phyloP scores from a whole-genome alignment of 1,140 invertebrate species.

The Pollicipes pollicipes region DNA sequence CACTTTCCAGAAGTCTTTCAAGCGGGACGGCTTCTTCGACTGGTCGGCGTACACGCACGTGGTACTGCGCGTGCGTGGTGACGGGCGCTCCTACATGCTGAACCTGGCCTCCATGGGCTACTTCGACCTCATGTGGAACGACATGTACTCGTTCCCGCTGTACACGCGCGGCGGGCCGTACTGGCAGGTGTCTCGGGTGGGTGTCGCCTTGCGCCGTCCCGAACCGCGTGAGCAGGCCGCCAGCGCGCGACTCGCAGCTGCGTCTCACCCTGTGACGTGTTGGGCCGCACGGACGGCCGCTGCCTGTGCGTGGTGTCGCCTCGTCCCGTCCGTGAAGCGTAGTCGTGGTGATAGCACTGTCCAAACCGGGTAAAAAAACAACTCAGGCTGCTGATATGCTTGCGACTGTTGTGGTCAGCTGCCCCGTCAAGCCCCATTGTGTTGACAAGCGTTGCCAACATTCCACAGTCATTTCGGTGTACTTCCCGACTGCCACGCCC shows the following conservation, averaged over 20 bases:
- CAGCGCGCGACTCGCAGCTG: too few species aligned
- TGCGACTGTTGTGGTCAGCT: too few species aligned
- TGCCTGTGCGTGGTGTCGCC: neutral
- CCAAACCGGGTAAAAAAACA: too few species aligned
- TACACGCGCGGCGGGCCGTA: constrained; percentile 89
- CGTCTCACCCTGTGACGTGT: neutral
- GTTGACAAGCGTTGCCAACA: too few species aligned
- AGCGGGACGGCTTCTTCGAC: constrained; percentile 42
- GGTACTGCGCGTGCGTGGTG: constrained; percentile 65
- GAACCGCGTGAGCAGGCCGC: neutral
- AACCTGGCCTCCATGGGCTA: constrained; percentile 49
- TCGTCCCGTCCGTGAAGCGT: too few species aligned
- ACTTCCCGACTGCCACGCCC: too few species aligned
- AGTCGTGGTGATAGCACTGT: too few species aligned
- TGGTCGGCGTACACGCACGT: constrained; percentile 67
- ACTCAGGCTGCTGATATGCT: too few species aligned
- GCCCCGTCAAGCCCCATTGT: too few species aligned
- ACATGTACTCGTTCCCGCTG: constrained; percentile 60
- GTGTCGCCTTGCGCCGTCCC: constrained; percentile 9
- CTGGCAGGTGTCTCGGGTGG: constrained; percentile 75
- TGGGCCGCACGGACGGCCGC: neutral
- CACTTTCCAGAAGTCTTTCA: constrained; percentile 50
- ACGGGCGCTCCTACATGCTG: constrained; percentile 70
- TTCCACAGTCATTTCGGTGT: too few species aligned
- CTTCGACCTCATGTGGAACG: constrained; percentile 64